Evolutionary conservation across 1,140 invertebrate genomes (phyloP).

Genomic region (Chironomus striatipennis): DNA sequence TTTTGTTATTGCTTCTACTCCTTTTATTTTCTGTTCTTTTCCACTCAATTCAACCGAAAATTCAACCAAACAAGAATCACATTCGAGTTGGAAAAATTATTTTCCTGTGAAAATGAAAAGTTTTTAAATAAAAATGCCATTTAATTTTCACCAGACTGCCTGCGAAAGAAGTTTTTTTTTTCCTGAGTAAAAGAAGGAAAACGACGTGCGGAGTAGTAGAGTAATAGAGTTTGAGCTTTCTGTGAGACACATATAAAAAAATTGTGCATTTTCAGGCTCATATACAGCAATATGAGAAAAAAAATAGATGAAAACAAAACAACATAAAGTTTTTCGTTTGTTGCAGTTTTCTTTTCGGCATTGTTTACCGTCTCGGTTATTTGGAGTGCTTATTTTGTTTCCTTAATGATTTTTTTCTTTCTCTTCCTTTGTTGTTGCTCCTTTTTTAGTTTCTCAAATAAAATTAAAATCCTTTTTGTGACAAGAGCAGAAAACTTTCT

Average conservation of each 20-base stretch:
- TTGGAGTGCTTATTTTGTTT: slow-evolving; percentile 15
- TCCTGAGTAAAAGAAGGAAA: neutral
- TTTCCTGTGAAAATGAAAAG: neutral
- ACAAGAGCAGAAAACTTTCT: neutral
- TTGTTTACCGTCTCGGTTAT: neutral
- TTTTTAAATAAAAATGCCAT: neutral
- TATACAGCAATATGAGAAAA: neutral
- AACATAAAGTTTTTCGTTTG: slow-evolving; percentile 7
- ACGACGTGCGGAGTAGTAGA: neutral
- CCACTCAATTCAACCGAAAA: neutral
- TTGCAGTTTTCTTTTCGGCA: neutral
- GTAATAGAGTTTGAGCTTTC: neutral
- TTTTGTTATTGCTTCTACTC: neutral
- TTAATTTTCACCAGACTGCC: neutral
- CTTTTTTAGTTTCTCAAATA: neutral
- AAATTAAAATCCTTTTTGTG: slow-evolving; percentile 1
- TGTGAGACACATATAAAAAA: neutral
- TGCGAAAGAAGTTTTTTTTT: neutral
- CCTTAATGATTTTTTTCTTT: slow-evolving; percentile 5
- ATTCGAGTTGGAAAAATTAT: too few relatives aligned
- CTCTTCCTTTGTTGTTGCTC: neutral
- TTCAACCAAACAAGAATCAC: neutral
- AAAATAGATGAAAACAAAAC: neutral
- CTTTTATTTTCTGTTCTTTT: neutral
- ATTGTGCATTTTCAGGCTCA: neutral